Evolutionary conservation across 2,113 vertebrate genomes (phyloP).

Genomic region (Crotophaga sulcirostris): DNA sequence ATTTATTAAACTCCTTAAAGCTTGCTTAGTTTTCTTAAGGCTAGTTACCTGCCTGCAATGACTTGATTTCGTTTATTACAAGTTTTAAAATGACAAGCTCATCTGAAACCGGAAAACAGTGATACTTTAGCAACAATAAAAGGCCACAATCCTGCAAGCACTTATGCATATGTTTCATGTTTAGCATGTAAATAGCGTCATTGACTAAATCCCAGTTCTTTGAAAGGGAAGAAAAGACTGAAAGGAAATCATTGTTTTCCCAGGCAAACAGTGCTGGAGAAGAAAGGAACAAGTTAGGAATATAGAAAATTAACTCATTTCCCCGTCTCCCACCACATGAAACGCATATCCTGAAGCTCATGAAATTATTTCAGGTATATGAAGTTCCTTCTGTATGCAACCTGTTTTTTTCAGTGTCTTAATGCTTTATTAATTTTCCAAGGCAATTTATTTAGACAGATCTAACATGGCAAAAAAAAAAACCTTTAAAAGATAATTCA

Average conservation of each 20-base stretch:
- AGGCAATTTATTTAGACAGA: background rate
- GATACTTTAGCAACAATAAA: conserved; percentile 20
- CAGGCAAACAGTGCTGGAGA: conserved; percentile 17
- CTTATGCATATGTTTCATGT: conserved; percentile 41
- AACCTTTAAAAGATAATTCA: background rate
- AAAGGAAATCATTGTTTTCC: conserved; percentile 51
- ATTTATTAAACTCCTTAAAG: background rate
- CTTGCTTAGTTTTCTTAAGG: conserved; percentile 10
- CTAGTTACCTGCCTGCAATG: background rate
- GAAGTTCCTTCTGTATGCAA: background rate
- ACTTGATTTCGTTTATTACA: conserved; percentile 23
- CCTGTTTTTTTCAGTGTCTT: background rate
- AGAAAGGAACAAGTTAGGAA: conserved; percentile 38
- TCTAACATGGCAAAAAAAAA: background rate
- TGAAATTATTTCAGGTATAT: background rate
- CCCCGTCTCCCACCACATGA: background rate
- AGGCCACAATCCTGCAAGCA: conserved; percentile 25
- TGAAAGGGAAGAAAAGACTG: conserved; percentile 43
- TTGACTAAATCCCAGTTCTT: conserved; percentile 34
- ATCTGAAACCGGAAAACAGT: conserved; percentile 47
- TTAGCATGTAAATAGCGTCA: conserved; percentile 54
- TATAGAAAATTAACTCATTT: conserved; percentile 62
- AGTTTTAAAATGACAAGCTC: conserved; percentile 54
- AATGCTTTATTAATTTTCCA: background rate
- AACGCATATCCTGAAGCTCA: background rate